Evolutionary conservation across 2,888 invertebrate species (phyloP), one percentile per base, ranked within the genome.

Genomic region (Parnassius glacialis): DNA sequence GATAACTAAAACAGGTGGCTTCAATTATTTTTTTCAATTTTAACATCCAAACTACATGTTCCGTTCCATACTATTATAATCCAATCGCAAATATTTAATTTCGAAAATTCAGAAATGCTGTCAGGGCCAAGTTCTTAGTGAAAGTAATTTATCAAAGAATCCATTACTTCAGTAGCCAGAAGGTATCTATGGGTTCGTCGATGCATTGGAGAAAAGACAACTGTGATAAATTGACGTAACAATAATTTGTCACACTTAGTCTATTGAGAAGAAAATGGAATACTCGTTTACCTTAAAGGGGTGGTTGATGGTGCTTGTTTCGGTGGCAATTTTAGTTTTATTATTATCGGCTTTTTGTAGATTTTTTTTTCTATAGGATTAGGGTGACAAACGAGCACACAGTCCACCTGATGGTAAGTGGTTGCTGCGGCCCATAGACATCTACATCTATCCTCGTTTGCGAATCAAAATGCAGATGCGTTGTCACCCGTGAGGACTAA

Each of bases 81-180:
- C 20, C 25, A 51, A 61, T 52, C 25, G 51, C 42, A 61, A 52
- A 56, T 52, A 61, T 61, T 57, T 57, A 61, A 61, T 61, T 56
- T 20, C 47, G 52, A 45, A n/a, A 41, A 57, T 47, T 56, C 2
- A 20, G 20, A 20, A 20, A 52, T 52, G 45, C 52, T 52, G 12
- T 41, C 20, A 41, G 41, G 45, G 42, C 41, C 52, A 47, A 42
- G 52, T 52, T 52, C 41, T 59, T 44, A 25, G 52, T 42, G 52
- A 61, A 61, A 57, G 52, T 61, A 57, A 61, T 61, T 61, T 57
- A 62, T 57, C 61, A 62, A 48, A 57, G 57, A 57, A 53, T 62
- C 61, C 48, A 48, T 62, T 43, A 53, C 13, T 48, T 20, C 47
- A 20, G 43, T 48, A 25, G 55, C 43, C 34, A 25, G 20, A 20